These are phyloP conservation scores for Papilio aristodemus DNA, from an alignment of 1,140 invertebrate species.

Conservation along the genomic window DNA sequence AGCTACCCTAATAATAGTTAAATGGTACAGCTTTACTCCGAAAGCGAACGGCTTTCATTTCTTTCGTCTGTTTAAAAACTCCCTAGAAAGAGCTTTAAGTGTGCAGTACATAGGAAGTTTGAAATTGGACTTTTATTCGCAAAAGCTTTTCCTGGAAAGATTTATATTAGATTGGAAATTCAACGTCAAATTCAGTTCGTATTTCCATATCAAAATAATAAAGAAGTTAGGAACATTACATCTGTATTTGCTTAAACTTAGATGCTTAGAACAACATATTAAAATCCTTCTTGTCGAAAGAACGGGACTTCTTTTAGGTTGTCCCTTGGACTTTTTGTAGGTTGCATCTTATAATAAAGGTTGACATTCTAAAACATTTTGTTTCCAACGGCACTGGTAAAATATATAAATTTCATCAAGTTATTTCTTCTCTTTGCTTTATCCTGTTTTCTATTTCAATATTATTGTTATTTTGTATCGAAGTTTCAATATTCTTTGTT, in stretches of 20 bases:
- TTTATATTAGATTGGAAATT: slow-evolving; percentile 31
- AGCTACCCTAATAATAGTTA: not conserved
- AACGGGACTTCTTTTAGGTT: too few species aligned
- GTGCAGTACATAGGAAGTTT: slow-evolving; percentile 32
- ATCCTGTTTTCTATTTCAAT: too few species aligned
- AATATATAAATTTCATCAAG: too few species aligned
- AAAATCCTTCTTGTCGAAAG: too few species aligned
- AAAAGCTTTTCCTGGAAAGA: slow-evolving; percentile 30
- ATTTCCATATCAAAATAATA: slow-evolving; percentile 10
- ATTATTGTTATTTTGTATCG: too few species aligned
- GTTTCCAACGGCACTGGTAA: too few species aligned
- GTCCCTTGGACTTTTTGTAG: too few species aligned
- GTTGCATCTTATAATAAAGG: too few species aligned
- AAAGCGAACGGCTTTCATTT: slow-evolving; percentile 14
- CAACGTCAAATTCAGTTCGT: slow-evolving; percentile 20
- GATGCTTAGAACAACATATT: too few species aligned
- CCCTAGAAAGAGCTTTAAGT: slow-evolving; percentile 17
- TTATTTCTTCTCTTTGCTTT: too few species aligned
- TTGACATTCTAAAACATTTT: too few species aligned
- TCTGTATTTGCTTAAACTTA: too few species aligned
- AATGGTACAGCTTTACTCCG: not conserved
- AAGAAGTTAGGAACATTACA: not conserved
- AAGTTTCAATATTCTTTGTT: not conserved
- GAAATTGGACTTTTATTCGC: slow-evolving; percentile 36
- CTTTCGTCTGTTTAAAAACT: slow-evolving; percentile 20